phyloP scores from a whole-genome alignment of 2,797 vertebrate species.

The Nasua narica region DNA sequence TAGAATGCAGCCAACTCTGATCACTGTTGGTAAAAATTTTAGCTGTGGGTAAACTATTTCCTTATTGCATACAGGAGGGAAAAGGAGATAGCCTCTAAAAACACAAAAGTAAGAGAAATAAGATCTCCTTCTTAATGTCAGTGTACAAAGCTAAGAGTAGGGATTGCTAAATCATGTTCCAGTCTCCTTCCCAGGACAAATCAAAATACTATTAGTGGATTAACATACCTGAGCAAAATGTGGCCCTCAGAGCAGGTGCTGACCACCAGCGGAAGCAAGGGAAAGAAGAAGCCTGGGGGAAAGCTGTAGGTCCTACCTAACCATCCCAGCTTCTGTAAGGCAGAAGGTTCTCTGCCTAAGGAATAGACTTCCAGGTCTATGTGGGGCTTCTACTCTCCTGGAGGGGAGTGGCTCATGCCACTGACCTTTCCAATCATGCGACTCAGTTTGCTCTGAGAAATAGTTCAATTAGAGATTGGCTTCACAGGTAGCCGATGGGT shows the following conservation, averaged over 20 bases:
- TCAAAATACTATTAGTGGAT: neutral
- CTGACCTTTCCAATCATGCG: neutral
- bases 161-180: neutral
- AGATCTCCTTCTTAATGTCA: neutral
- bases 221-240: neutral
- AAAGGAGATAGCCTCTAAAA: neutral
- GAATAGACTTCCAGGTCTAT: neutral
- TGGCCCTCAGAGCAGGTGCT: neutral
- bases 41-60: neutral
- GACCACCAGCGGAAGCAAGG: neutral
- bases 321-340: neutral
- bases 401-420: neutral
- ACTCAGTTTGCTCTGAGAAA: neutral
- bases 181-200: neutral
- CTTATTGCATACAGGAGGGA: neutral
- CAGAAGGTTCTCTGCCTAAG: neutral
- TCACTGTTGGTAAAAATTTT: neutral
- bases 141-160: neutral
- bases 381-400: neutral
- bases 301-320: neutral
- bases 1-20: neutral
- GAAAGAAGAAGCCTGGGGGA: neutral
- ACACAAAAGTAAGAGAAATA: neutral
- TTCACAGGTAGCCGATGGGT: neutral
- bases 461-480: neutral